A percentile compares a stretch with the other conserved stretches of the same genome.
phyloP scores from a whole-genome alignment of 2,888 invertebrate genomes.

The Drosophila birchii region DNA sequence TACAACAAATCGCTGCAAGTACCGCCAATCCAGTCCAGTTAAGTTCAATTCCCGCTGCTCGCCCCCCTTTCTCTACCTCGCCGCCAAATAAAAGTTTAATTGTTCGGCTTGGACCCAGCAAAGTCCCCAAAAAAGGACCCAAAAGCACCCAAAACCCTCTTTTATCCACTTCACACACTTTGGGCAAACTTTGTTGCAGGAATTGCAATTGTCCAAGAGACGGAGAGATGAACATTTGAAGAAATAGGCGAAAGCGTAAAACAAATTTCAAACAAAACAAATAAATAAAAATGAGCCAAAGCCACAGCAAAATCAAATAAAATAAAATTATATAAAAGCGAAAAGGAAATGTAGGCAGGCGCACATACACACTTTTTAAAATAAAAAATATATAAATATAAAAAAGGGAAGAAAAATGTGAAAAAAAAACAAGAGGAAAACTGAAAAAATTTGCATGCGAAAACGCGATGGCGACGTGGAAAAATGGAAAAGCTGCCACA shows the following conservation, averaged over 20 bases:
- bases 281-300: slow-evolving; percentile 20
- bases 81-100: slow-evolving; percentile 63
- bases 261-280: slow-evolving; percentile 23
- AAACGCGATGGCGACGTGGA: slow-evolving; percentile 46
- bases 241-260: slow-evolving; percentile 20
- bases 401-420: background rate
- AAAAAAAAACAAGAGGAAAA: slow-evolving; percentile 8
- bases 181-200: slow-evolving; percentile 19
- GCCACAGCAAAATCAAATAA: slow-evolving; percentile 21
- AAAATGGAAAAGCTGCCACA: slow-evolving; percentile 53
- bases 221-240: slow-evolving; percentile 18
- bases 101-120: slow-evolving; percentile 61
- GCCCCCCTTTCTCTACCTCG: slow-evolving; percentile 10
- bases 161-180: slow-evolving; percentile 27
- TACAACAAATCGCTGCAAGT: slow-evolving; percentile 50
- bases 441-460: slow-evolving; percentile 40
- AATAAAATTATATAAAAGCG: slow-evolving; percentile 12
- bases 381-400: background rate
- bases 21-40: slow-evolving; percentile 12
- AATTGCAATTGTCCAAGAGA: slow-evolving; percentile 23
- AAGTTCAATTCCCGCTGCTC: slow-evolving; percentile 8
- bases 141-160: background rate
- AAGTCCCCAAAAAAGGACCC: slow-evolving; percentile 2
- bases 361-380: background rate
- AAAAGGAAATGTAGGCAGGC: slow-evolving; percentile 5